phyloP scores from a whole-genome alignment of 2,888 invertebrate genomes.

The Pyralis farinalis region DNA sequence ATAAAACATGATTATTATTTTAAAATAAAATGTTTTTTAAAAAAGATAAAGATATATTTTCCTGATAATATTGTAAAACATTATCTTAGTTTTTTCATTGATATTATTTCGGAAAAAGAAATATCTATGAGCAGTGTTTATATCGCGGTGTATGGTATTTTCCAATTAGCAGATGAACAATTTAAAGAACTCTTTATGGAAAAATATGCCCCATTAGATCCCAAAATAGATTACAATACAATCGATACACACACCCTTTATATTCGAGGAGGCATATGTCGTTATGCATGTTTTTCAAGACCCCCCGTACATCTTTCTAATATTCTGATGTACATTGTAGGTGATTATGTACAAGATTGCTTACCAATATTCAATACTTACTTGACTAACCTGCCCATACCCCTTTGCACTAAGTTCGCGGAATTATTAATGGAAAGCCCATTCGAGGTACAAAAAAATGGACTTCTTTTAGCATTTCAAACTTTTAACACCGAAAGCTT shows the following conservation, averaged over 20 bases:
- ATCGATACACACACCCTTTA: conserved; percentile 26
- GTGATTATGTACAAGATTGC: conserved; percentile 39
- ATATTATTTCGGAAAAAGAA: conserved; percentile 10
- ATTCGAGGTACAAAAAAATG: conserved; percentile 42
- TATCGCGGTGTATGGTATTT: conserved; percentile 32
- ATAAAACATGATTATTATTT: conserved; percentile 10
- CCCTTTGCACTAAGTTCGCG: conserved; percentile 30
- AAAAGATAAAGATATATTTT: conserved; percentile 48
- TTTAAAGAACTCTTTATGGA: conserved; percentile 32
- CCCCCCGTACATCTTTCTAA: conserved; percentile 32
- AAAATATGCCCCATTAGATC: conserved; percentile 34
- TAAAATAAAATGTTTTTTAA: conserved; percentile 30
- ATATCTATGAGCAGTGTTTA: neutral
- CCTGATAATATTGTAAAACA: conserved; percentile 36
- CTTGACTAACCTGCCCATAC: conserved; percentile 28
- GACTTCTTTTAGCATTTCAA: conserved; percentile 37
- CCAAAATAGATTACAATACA: conserved; percentile 36
- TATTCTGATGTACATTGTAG: conserved; percentile 32
- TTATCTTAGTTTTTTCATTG: conserved; percentile 30
- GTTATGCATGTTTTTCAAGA: conserved; percentile 31
- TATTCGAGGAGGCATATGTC: conserved; percentile 39
- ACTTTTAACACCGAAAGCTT: conserved; percentile 29
- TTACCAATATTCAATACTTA: conserved; percentile 36
- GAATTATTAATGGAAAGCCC: conserved; percentile 33
- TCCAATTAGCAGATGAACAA: conserved; percentile 33